phyloP scores from a whole-genome alignment of 1,140 invertebrate genomes.

The Rhopalosiphum padi region DNA sequence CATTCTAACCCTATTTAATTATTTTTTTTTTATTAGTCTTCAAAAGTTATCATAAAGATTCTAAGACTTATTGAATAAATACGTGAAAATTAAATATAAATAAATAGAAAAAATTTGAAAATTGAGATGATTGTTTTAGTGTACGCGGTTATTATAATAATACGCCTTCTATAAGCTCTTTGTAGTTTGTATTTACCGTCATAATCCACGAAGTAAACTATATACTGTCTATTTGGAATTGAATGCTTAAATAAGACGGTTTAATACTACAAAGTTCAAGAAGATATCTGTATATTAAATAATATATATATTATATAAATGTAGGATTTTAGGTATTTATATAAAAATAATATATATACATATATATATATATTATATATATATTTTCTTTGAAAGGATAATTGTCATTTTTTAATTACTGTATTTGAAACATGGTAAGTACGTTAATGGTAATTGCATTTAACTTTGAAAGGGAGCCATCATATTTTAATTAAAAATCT shows the following conservation, averaged over 20 bases:
- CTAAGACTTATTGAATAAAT: neutral
- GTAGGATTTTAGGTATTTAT: neutral
- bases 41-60: too few relatives aligned
- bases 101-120: neutral
- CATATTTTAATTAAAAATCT: conserved; percentile 2
- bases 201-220: neutral
- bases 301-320: neutral
- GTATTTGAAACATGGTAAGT: neutral
- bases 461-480: neutral
- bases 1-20: too few relatives aligned
- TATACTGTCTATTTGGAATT: neutral
- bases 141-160: neutral
- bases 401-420: neutral
- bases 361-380: too few relatives aligned
- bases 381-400: neutral
- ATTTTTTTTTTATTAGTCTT: too few relatives aligned
- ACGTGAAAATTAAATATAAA: neutral
- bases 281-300: neutral
- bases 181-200: neutral
- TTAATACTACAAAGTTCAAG: neutral
- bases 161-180: neutral
- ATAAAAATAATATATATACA: neutral
- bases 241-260: neutral
- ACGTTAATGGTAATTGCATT: neutral
- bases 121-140: neutral